Conservation (phyloP, 2,797 vertebrate species). For the Simalia tracyae region DNA sequence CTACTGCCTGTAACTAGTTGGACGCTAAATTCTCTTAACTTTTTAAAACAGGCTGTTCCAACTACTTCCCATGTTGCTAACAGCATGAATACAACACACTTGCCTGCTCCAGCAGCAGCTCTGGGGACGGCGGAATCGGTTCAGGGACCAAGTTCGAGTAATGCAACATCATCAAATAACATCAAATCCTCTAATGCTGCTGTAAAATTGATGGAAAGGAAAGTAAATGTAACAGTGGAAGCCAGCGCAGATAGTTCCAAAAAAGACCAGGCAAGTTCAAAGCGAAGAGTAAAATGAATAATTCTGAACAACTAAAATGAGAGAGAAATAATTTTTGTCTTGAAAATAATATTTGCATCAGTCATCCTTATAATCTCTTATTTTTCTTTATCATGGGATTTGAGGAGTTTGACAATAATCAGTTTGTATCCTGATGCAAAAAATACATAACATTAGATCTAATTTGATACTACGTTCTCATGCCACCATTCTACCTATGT, state of each 20-base stretch:
- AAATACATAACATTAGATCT: background rate
- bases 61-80: conserved; percentile 77
- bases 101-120: conserved; percentile 79
- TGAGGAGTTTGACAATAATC: background rate
- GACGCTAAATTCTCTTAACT: conserved; percentile 60
- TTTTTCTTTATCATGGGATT: background rate
- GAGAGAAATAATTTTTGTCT: background rate
- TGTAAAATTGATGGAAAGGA: conserved; percentile 75
- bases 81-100: conserved; percentile 74
- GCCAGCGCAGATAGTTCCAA: conserved; percentile 93
- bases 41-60: conserved; percentile 80
- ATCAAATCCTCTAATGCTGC: conserved; percentile 74
- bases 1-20: background rate
- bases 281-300: conserved; percentile 48
- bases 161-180: conserved; percentile 83
- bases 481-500: background rate
- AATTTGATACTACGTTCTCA: background rate
- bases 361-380: background rate
- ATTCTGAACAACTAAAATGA: conserved; percentile 35
- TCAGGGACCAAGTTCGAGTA: conserved; percentile 76
- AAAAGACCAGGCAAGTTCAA: conserved; percentile 89
- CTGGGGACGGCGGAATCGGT: conserved; percentile 70
- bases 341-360: background rate
- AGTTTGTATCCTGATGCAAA: background rate
- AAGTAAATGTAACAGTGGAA: conserved; percentile 78